These are phyloP conservation scores for Nothocercus nigrocapillus DNA, from an alignment of 2,113 vertebrate species.

Conservation along the genomic window DNA sequence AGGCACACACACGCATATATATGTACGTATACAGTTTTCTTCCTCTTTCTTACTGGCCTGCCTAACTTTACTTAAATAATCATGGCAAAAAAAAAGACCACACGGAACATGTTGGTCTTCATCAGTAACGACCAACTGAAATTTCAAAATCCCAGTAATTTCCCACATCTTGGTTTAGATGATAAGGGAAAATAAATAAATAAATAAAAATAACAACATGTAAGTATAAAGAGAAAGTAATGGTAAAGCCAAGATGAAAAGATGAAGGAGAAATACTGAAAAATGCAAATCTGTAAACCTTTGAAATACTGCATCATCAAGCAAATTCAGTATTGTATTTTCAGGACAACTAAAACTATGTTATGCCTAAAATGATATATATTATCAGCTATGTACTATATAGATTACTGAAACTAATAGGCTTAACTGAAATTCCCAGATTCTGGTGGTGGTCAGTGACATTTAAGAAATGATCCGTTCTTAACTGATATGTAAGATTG, in stretches of 20 bases:
- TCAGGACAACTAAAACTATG: not conserved
- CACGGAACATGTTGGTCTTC: not conserved
- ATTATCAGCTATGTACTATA: not conserved
- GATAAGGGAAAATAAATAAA: conserved; percentile 16
- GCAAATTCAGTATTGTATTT: not conserved
- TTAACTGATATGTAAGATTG: not conserved
- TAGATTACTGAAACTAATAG: not conserved
- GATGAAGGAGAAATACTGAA: not conserved
- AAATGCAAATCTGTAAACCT: not conserved
- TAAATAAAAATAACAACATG: conserved; percentile 18
- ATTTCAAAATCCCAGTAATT: not conserved
- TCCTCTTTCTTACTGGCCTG: not conserved
- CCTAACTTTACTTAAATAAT: not conserved
- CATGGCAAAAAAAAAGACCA: not conserved
- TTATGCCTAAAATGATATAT: rapidly evolving
- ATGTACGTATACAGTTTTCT: not conserved
- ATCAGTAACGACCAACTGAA: not conserved
- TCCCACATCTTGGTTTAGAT: not conserved
- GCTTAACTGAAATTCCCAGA: not conserved
- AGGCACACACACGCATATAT: too few species aligned
- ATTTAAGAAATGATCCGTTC: not conserved
- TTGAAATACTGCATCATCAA: not conserved
- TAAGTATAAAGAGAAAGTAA: conserved; percentile 24
- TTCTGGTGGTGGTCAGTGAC: not conserved
- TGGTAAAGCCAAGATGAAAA: not conserved